phyloP scores from a whole-genome alignment of 53 echinoderm and acorn worm species.

The Antedon mediterranea region DNA sequence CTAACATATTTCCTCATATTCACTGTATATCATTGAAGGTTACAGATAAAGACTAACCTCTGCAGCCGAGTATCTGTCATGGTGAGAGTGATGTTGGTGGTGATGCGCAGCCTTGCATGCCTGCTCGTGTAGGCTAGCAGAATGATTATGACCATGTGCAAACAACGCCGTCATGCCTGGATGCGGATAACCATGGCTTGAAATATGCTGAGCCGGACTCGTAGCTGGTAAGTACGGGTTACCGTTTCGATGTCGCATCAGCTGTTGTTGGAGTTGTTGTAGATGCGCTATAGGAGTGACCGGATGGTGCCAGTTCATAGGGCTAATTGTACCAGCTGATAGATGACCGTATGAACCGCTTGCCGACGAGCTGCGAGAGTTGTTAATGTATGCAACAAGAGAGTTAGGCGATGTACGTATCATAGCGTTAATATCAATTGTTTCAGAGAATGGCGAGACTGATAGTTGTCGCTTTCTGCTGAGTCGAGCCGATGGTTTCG shows the following conservation, averaged over 20 bases:
- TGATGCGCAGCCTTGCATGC: background rate
- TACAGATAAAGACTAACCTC: background rate
- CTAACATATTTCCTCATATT: too few species aligned
- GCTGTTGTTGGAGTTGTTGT: slow-evolving; percentile 85
- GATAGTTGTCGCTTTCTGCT: slow-evolving; percentile 83
- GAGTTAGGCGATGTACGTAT: slow-evolving; percentile 97
- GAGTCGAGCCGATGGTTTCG: slow-evolving; percentile 61
- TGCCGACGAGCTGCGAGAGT: slow-evolving; percentile 90
- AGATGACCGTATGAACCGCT: slow-evolving; percentile 93
- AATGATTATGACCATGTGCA: slow-evolving; percentile 44
- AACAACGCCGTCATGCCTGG: slow-evolving; percentile 84
- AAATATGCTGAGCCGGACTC: slow-evolving; percentile 25
- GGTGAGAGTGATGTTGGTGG: slow-evolving; percentile 13
- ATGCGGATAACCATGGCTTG: slow-evolving; percentile 28
- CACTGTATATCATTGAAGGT: too few species aligned
- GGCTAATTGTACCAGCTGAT: slow-evolving; percentile 78
- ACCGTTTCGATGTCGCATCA: slow-evolving; percentile 62
- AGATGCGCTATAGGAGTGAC: slow-evolving; percentile 89
- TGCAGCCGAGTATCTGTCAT: background rate
- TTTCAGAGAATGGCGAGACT: slow-evolving; percentile 82
- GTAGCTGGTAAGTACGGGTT: slow-evolving; percentile 35
- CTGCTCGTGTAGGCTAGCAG: background rate
- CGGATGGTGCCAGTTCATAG: slow-evolving; percentile 66
- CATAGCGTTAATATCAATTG: slow-evolving; percentile 90
- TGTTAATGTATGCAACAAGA: slow-evolving; percentile 93